Conservation (phyloP, 2,797 vertebrate species). For the Syndactyla subalaris region DNA sequence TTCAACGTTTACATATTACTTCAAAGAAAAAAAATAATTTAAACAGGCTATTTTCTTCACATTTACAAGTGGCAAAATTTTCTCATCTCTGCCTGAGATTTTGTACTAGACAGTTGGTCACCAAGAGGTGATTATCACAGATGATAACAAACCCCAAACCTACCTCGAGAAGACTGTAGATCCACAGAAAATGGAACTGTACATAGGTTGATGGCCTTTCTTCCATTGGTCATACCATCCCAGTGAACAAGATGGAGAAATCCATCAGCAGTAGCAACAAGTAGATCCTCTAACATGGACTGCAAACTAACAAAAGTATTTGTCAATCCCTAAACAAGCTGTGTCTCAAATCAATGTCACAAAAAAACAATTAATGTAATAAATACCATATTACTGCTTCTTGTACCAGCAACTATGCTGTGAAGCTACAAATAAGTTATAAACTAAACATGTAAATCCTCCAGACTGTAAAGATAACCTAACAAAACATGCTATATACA, state of each 20-base stretch:
- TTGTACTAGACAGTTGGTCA: background rate
- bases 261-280: conserved; percentile 93
- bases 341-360: background rate
- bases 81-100: background rate
- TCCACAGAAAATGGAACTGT: conserved; percentile 95
- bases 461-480: background rate
- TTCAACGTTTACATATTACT: background rate
- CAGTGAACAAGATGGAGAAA: conserved; percentile 96
- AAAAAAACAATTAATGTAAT: background rate
- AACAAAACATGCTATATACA: background rate
- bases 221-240: conserved; percentile 93
- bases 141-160: background rate
- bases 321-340: background rate
- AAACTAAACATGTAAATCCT: background rate
- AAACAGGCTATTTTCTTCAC: background rate
- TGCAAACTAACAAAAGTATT: conserved; percentile 83
- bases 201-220: conserved; percentile 91
- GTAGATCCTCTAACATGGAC: conserved; percentile 90
- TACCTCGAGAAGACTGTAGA: conserved; percentile 94
- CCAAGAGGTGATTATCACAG: background rate
- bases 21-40: background rate
- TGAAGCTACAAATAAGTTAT: background rate
- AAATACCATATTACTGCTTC: background rate
- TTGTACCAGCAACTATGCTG: background rate
- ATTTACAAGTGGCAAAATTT: background rate